Conservation (phyloP, 1,140 invertebrate species). For the Hycleus cichorii region DNA sequence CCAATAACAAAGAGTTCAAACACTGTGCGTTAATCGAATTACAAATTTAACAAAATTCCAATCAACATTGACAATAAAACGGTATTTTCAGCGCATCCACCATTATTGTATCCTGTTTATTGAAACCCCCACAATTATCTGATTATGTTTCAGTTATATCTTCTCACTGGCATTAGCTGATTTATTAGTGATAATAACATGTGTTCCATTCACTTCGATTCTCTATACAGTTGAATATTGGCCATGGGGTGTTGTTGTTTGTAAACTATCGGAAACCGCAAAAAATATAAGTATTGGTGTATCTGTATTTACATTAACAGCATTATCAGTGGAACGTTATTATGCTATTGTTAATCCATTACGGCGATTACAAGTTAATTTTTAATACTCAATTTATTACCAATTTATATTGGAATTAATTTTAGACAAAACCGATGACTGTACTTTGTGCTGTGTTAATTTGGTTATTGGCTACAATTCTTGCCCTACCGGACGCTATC, state of each 20-base stretch:
- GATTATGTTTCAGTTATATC: constrained; percentile 51
- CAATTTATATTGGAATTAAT: background rate
- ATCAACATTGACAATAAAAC: no score
- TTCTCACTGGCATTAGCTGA: constrained; percentile 66
- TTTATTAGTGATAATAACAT: constrained; percentile 72
- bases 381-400: background rate
- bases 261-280: constrained; percentile 82
- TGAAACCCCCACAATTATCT: background rate
- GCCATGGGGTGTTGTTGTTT: constrained; percentile 77
- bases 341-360: constrained; percentile 86
- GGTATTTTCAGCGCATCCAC: background rate
- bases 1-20: no score
- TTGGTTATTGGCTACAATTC: constrained; percentile 71
- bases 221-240: constrained; percentile 81
- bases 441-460: constrained; percentile 68
- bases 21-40: no score
- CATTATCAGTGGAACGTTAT: constrained; percentile 83
- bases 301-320: constrained; percentile 87
- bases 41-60: background rate
- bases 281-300: constrained; percentile 91
- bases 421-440: constrained; percentile 60
- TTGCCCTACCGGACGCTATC: constrained; percentile 74
- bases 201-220: constrained; percentile 81
- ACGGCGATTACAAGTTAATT: constrained; percentile 51
- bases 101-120: no score